Base-by-base conservation (phyloP, 1,140 invertebrate species). In the Bombus pyrosoma region DNA sequence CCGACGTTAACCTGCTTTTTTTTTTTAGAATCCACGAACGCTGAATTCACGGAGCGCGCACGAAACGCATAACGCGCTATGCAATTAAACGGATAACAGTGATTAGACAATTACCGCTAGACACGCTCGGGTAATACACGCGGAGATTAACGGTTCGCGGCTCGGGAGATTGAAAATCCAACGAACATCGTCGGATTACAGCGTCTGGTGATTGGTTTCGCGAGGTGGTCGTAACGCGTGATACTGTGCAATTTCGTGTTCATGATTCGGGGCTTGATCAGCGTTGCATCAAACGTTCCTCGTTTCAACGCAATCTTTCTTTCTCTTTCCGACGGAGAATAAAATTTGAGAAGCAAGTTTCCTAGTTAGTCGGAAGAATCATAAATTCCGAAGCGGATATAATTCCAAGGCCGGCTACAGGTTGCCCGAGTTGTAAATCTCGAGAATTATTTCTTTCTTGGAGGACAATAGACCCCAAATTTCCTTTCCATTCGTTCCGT, bases 221-320 rank as follows among this genome's bases (percentile, higher is more conserved):
- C 73, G 53, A 64, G 39, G 12, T 72, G 39, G 43, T 74, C 25
- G n/a, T 39, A 13, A 59, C 32, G 69, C 71, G 80, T 37, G 80
- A 82, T 74, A 74, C 39, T 37, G n/a, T 82, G 71, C 34, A 82
- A 82, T 82, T 82, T 82, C 25, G 34, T 15, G 57, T 41, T 82
- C 81, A 72, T 72, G 22, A 75, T 75, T 75, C 69, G 22, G 28
- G 3, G n/a, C 39, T n/a, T 41, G 32, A 47, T 75, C 57, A 64
- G 64, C 62, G 64, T 9, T n/a, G 37, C 71, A 13, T 82, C 53
- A 66, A 74, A 64, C 71, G 71, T 34, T 28, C 71, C 39, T 53
- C 57, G 57, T 43, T 41, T 43, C 39, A 0, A n/a, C 25, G 37
- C 41, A 3, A 9, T 72, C 15, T n/a, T 41, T 15, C 13, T 1